Conservation (phyloP, 2,888 invertebrate genomes). For the Dendrolimus pini region DNA sequence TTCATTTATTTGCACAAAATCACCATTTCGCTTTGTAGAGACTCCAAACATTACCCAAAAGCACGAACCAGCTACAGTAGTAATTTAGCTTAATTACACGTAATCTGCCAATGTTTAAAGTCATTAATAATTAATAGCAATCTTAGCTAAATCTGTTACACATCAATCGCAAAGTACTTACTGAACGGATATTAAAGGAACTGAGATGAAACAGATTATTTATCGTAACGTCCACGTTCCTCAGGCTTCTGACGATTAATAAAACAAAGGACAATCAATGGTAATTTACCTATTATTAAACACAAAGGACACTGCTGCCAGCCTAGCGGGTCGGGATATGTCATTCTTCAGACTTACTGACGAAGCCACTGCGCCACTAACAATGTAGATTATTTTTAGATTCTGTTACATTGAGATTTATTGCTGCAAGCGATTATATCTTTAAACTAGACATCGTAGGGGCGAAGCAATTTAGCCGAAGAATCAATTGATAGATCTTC, state of each 20-base stretch:
- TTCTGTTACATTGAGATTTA: neutral
- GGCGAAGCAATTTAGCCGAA: constrained; percentile 1
- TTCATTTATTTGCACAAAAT: too few relatives aligned
- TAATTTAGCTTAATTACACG: too few relatives aligned
- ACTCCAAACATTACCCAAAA: too few relatives aligned
- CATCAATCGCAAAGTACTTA: too few relatives aligned
- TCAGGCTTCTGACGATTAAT: constrained; percentile 3
- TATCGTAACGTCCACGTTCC: neutral
- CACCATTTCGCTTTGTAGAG: too few relatives aligned
- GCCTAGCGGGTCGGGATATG: neutral
- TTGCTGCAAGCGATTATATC: constrained; percentile 5
- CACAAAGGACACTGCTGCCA: constrained; percentile 8
- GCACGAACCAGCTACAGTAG: too few relatives aligned
- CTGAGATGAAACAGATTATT: neutral
- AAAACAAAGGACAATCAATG: constrained; percentile 12
- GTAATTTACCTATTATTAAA: constrained; percentile 11
- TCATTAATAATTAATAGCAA: too few relatives aligned
- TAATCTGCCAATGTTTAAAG: too few relatives aligned
- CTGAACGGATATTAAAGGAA: neutral
- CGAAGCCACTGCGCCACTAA: constrained; percentile 5
- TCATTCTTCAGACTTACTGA: neutral
- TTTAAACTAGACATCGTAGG: constrained; percentile 7
- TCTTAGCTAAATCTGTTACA: too few relatives aligned
- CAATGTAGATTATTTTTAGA: neutral
- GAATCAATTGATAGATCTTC: neutral